A percentile compares a stretch with the other conserved stretches of the same genome.
These are phyloP conservation scores for Parnassius apollo DNA, from an alignment of 2,888 invertebrate species.

Conservation along the genomic window DNA sequence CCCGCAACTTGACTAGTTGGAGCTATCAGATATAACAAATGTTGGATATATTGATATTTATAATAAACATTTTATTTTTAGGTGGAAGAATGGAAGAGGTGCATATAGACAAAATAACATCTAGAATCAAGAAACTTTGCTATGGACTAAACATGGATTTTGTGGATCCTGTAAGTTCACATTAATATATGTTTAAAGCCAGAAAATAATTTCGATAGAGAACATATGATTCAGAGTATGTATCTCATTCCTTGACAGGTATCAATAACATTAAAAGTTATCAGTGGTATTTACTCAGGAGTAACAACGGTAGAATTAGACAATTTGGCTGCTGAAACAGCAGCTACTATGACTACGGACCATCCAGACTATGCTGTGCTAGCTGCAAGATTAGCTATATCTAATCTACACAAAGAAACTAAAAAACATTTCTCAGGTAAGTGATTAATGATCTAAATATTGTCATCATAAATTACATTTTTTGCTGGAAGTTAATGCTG, in stretches of 20 bases:
- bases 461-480: no score
- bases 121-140: constrained; percentile 95
- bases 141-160: constrained; percentile 97
- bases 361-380: constrained; percentile 97
- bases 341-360: constrained; percentile 98
- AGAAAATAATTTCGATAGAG: no score
- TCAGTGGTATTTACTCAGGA: constrained; percentile 96
- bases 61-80: constrained; percentile 44
- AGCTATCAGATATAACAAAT: neutral
- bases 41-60: neutral
- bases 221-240: no score
- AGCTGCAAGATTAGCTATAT: constrained; percentile 95
- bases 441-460: neutral
- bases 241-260: constrained; percentile 70
- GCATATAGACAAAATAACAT: constrained; percentile 98
- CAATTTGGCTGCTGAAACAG: constrained; percentile 98
- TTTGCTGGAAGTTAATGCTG: no score
- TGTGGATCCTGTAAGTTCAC: constrained; percentile 93
- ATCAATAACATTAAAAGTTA: constrained; percentile 93
- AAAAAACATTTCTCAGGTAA: constrained; percentile 94
- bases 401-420: constrained; percentile 99
- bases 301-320: constrained; percentile 98
- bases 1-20: neutral
- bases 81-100: constrained; percentile 95
- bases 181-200: neutral